Base-by-base conservation (phyloP, 2,888 invertebrate species). In the Malthinus flaveolus region DNA sequence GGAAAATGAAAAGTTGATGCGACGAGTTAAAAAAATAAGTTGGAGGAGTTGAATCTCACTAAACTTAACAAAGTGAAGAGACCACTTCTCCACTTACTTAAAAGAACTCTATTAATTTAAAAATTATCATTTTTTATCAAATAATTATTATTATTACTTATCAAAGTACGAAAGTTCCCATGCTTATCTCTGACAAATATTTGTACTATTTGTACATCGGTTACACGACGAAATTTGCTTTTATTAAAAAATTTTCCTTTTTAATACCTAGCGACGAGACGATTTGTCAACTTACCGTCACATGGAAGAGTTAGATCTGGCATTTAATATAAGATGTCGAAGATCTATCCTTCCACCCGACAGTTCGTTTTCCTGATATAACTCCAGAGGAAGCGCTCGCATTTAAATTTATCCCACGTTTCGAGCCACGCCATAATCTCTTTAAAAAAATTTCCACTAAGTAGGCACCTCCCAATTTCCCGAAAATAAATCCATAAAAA, bases 11-110 rank as follows among this genome's bases (percentile, higher is more conserved):
- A 12, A 10, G 60, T 34, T 33, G n/a, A n/a, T n/a, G 56, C 5
- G 35, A 35, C 32, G 54, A 63, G 67, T 66, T 65, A 62, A 63
- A 61, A 70, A 71, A 68, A 68, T 69, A 69, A 70, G 69, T 69
- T 75, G 77, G 77, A 78, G 78, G 77, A 78, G 78, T 78, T 77
- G 78, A 78, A 78, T 78, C 78, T 78, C 78, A 78, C 78, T 77
- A 68, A 65, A 68, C 65, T 56, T 64, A 71, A 70, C 66, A 71
- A 73, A 77, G 78, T 75, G 73, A 76, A 73, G 77, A 77, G 76
- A 77, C 76, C 75, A 78, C 76, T 78, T 73, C 77, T 77, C 78
- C 77, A 77, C 78, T 77, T 74, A 70, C 64, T 68, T 66, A 62
- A 62, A 49, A 58, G 59, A 68, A 68, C 68, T 66, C 53, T 49